These are phyloP conservation scores for Megalurothrips usitatus DNA, from an alignment of 2,888 invertebrate species.

Conservation along the genomic window DNA sequence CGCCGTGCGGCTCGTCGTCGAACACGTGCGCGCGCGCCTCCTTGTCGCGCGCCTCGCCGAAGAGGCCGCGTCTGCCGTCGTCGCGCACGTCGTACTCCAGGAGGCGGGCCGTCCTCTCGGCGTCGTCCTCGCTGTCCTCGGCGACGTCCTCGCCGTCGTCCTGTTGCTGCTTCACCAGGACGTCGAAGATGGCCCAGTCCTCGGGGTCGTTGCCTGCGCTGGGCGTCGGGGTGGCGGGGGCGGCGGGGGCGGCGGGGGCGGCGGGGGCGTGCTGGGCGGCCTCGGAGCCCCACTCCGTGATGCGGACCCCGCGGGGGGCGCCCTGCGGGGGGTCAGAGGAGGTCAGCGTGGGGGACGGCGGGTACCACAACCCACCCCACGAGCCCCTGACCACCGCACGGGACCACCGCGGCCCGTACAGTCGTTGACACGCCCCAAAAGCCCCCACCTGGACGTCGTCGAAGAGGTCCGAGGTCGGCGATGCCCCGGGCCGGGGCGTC, in stretches of 20 bases:
- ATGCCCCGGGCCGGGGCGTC: neutral
- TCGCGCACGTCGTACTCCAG: neutral
- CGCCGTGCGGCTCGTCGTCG: neutral
- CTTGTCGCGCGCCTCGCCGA: neutral
- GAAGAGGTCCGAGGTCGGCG: neutral
- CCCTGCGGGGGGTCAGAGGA: neutral
- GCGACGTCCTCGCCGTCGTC: neutral
- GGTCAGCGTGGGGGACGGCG: neutral
- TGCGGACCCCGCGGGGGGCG: neutral
- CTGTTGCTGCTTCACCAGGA: neutral
- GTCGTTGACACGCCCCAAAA: too few relatives aligned
- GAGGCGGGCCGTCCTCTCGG: neutral
- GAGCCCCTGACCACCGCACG: neutral
- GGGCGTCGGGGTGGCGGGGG: neutral
- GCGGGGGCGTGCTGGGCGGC: neutral
- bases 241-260: neutral
- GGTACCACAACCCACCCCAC: neutral
- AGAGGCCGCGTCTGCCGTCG: neutral
- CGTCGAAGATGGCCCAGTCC: conserved; percentile 19
- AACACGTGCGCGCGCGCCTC: neutral
- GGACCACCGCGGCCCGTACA: too few relatives aligned
- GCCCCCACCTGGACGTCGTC: neutral
- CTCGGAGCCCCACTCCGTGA: neutral
- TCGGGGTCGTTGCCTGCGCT: neutral
- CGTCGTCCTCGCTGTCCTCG: neutral